Evolutionary conservation across 2,888 invertebrate genomes (phyloP).

Genomic region (Phyllotreta striolata): DNA sequence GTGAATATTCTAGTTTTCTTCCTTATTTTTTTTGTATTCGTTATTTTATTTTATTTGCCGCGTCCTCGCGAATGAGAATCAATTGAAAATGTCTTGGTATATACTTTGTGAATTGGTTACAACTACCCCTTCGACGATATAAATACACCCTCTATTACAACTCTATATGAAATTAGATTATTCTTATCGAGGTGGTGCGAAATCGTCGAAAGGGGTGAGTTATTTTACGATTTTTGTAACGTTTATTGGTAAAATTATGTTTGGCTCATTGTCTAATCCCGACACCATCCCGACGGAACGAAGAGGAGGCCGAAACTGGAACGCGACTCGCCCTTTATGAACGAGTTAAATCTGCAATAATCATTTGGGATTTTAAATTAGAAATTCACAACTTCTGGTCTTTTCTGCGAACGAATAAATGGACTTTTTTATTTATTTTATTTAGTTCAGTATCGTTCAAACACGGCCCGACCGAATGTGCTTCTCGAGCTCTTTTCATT

Average conservation of each 20-base stretch:
- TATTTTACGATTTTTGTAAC: neutral
- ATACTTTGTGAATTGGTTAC: conserved; percentile 2
- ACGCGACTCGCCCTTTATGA: conserved; percentile 10
- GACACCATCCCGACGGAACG: neutral
- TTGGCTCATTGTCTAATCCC: neutral
- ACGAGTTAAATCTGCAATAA: neutral
- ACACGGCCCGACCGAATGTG: conserved; percentile 4
- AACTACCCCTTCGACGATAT: neutral
- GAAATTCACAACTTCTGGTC: conserved; percentile 11
- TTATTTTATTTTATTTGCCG: conserved; percentile 17
- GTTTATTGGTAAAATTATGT: neutral
- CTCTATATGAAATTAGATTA: too few relatives aligned
- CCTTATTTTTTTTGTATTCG: conserved; percentile 9
- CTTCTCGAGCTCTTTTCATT: conserved; percentile 8
- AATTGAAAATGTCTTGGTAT: conserved; percentile 1
- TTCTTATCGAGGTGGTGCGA: too few relatives aligned
- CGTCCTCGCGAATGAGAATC: neutral
- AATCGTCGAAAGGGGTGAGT: too few relatives aligned
- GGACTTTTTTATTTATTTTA: conserved; percentile 8
- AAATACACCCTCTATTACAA: too few relatives aligned
- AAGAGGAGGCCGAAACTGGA: conserved; percentile 1
- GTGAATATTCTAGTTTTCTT: conserved; percentile 6
- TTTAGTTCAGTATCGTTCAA: conserved; percentile 3
- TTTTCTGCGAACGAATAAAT: conserved; percentile 1
- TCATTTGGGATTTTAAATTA: conserved; percentile 13